Evolutionary conservation across 2,888 invertebrate genomes (phyloP), one percentile per base, ranked within the genome.

Genomic region (Mongoloraphidia duomilia): DNA sequence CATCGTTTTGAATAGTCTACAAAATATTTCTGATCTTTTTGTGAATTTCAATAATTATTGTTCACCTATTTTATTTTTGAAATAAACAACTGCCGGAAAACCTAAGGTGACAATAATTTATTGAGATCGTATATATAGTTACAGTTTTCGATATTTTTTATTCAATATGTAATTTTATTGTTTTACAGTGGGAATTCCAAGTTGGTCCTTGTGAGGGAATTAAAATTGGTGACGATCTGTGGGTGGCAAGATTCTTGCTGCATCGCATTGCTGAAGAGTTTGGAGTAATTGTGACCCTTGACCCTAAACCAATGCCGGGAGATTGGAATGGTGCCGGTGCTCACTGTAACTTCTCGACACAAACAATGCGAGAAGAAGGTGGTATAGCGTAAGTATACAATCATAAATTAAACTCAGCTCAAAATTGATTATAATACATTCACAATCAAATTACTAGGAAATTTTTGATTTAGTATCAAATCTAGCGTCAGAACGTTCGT

Each of bases 261-360:
- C 87, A 93, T 63, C 76, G 90, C 54, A 80, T 93, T n/a, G 86
- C 91, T n/a, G 92, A 93, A 66, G 92, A 93, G 63, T 93, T 86
- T 66, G 91, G 91, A 8, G 82, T 89, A 39, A 79, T 84, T 35
- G 82, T 82, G 1, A 80, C 82, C 0, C 67, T 86, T 51, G 85
- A 87, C 59, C 85, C 85, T 2, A 86, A 86, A 62, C 85, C 85
- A 2, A 79, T 85, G 71, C 73, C 75, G 14, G 84, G 88, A 34
- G 85, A 90, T 65, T 94, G 94, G 94, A 94, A 94, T 65, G 94
- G 94, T 5, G 91, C 96, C 43, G 96, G 96, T 1, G 94, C 93
- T 1, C 96, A 97, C 65, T 89, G 89, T 50, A 97, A 97, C 71
- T 95, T 93, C 73, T 95, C 94, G 9, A 97, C 96, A 0, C 81